A percentile compares a stretch with the other conserved stretches of the same genome.
These are phyloP conservation scores for Dryobota labecula DNA, from an alignment of 2,888 invertebrate genomes.

Conservation along the genomic window DNA sequence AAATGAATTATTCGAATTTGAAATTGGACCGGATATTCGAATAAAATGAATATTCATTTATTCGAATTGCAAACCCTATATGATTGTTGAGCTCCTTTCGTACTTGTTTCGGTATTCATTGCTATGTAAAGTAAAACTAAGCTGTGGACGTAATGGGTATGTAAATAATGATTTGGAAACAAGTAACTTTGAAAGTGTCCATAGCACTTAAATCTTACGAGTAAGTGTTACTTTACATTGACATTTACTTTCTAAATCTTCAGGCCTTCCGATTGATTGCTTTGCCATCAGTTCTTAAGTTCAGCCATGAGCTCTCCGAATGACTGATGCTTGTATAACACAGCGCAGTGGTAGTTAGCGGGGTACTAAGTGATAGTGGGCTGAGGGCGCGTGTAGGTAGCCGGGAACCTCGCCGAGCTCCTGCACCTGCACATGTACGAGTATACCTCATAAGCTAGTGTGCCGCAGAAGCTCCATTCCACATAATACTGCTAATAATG, in stretches of 20 bases:
- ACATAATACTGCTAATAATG: not conserved
- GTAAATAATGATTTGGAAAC: not conserved
- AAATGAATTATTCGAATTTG: too few relatives aligned
- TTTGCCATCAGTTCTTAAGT: not conserved
- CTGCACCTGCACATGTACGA: constrained; percentile 28
- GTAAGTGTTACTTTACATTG: constrained; percentile 1
- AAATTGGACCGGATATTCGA: too few relatives aligned
- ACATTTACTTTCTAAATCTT: not conserved
- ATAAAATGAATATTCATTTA: too few relatives aligned
- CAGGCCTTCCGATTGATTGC: not conserved
- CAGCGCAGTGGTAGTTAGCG: not conserved
- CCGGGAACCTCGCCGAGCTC: constrained; percentile 45
- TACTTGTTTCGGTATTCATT: constrained; percentile 39
- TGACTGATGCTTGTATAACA: not conserved
- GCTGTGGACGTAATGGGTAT: not conserved
- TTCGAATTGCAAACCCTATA: too few relatives aligned
- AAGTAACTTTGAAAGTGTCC: not conserved
- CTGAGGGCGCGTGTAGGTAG: constrained; percentile 41
- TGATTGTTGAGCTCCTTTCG: constrained; percentile 19
- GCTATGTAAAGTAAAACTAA: constrained; percentile 12
- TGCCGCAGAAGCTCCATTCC: constrained; percentile 5
- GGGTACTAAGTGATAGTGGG: constrained; percentile 8
- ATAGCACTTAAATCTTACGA: not conserved
- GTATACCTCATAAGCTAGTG: not conserved
- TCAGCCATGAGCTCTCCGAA: not conserved